A percentile compares a stretch with the other conserved stretches of the same genome.
phyloP scores from a whole-genome alignment of 1,140 invertebrate genomes.

The Leptonema lineaticorne region DNA sequence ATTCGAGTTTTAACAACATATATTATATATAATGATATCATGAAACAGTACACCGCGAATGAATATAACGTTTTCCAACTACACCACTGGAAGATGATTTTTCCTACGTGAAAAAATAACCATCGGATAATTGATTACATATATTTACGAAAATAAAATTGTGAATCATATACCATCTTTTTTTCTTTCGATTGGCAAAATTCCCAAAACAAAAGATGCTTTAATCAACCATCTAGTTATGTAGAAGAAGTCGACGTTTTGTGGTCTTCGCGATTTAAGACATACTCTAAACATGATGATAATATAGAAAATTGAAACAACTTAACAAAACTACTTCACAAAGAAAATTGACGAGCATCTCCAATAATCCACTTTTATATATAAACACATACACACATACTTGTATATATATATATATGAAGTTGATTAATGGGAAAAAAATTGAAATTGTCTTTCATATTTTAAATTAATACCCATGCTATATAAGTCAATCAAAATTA shows the following conservation, averaged over 20 bases:
- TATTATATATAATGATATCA: slow-evolving; percentile 11
- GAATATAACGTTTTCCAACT: slow-evolving; percentile 27
- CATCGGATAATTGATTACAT: background rate
- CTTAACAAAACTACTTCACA: no score
- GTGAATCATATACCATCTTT: slow-evolving; percentile 8
- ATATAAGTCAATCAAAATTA: no score
- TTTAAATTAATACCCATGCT: no score
- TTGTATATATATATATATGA: no score
- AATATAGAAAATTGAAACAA: no score
- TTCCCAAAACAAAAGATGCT: slow-evolving; percentile 21
- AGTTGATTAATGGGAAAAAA: no score
- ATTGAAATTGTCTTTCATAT: no score
- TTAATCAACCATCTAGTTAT: slow-evolving; percentile 26
- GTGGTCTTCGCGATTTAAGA: no score
- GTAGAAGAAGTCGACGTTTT: slow-evolving; percentile 23
- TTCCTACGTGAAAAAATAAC: slow-evolving; percentile 23
- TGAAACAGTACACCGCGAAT: slow-evolving; percentile 7
- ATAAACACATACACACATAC: no score
- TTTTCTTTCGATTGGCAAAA: slow-evolving; percentile 22
- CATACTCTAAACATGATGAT: no score
- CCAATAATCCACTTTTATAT: no score
- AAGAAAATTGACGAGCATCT: no score
- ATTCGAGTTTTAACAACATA: slow-evolving; percentile 19
- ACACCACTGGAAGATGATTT: slow-evolving; percentile 24
- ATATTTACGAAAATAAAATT: background rate